Evolutionary conservation across 2,888 invertebrate species (phyloP).

Genomic region (Drosophila pegasa): DNA sequence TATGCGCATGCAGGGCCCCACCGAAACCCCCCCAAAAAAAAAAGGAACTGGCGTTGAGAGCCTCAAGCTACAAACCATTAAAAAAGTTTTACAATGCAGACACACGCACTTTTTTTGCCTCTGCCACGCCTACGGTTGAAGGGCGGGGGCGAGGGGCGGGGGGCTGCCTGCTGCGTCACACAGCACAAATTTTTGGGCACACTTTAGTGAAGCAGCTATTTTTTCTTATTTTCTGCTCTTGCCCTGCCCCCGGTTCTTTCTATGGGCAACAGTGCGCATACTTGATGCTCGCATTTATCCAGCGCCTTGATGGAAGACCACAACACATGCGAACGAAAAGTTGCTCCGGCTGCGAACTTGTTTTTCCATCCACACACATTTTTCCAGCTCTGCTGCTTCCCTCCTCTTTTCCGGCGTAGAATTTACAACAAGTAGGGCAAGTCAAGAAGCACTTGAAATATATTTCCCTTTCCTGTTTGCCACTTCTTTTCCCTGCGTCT

Average conservation of each 20-base stretch:
- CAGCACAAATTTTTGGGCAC: slow-evolving; percentile 42
- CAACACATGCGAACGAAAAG: slow-evolving; percentile 77
- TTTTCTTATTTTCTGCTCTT: neutral
- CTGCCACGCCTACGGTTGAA: slow-evolving; percentile 37
- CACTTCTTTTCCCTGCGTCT: slow-evolving; percentile 8
- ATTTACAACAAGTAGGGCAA: slow-evolving; percentile 75
- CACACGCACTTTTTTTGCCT: slow-evolving; percentile 70
- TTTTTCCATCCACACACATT: slow-evolving; percentile 17
- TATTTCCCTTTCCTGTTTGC: slow-evolving; percentile 48
- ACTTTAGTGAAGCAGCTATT: slow-evolving; percentile 53
- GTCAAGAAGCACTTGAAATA: slow-evolving; percentile 75
- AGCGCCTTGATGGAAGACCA: slow-evolving; percentile 75
- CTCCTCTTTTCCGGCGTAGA: slow-evolving; percentile 31
- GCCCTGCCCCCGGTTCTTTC: neutral
- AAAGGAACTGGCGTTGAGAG: slow-evolving; percentile 4
- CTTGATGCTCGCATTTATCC: slow-evolving; percentile 60
- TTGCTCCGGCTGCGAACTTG: slow-evolving; percentile 46
- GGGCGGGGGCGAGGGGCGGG: neutral
- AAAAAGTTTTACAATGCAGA: slow-evolving; percentile 80
- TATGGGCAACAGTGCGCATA: slow-evolving; percentile 70
- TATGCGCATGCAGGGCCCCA: slow-evolving; percentile 53
- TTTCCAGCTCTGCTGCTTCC: slow-evolving; percentile 3
- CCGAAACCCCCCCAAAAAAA: too few species aligned
- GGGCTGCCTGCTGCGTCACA: slow-evolving; percentile 29
- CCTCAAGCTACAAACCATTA: slow-evolving; percentile 71